These are phyloP conservation scores for Phyllotreta striolata DNA, from an alignment of 2,888 invertebrate species.

Conservation along the genomic window DNA sequence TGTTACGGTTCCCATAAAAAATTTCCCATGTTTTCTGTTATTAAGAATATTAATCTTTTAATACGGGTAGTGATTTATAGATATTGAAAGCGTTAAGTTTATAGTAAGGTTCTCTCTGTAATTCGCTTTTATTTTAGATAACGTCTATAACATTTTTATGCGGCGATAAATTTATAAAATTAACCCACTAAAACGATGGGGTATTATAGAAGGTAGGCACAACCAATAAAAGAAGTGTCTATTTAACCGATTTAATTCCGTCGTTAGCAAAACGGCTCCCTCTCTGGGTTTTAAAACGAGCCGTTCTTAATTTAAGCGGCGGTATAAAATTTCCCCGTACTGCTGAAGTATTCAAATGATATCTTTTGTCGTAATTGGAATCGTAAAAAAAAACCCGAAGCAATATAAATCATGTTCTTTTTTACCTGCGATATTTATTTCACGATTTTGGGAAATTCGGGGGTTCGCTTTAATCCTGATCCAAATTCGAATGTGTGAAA, in stretches of 20 bases:
- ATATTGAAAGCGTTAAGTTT: slow-evolving; percentile 30
- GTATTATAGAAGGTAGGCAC: slow-evolving; percentile 47
- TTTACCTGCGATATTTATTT: slow-evolving; percentile 33
- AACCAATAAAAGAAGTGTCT: slow-evolving; percentile 52
- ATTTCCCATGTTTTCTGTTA: slow-evolving; percentile 32
- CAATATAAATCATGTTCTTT: slow-evolving; percentile 31
- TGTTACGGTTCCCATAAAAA: slow-evolving; percentile 28
- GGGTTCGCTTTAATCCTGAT: not conserved
- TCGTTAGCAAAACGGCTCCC: slow-evolving; percentile 49
- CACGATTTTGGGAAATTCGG: slow-evolving; percentile 15
- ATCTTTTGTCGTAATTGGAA: slow-evolving; percentile 37
- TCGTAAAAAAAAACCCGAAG: slow-evolving; percentile 33
- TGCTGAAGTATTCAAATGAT: slow-evolving; percentile 43
- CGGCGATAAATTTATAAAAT: slow-evolving; percentile 52
- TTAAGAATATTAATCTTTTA: slow-evolving; percentile 39
- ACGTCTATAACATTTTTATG: slow-evolving; percentile 47
- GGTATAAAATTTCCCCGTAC: slow-evolving; percentile 54
- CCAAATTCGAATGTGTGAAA: slow-evolving; percentile 11
- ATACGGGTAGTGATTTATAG: slow-evolving; percentile 41
- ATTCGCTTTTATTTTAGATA: slow-evolving; percentile 46
- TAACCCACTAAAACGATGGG: slow-evolving; percentile 50
- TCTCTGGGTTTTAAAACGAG: slow-evolving; percentile 45
- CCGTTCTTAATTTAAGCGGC: slow-evolving; percentile 54
- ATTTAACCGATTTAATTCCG: slow-evolving; percentile 57
- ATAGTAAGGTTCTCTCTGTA: slow-evolving; percentile 34